These are phyloP conservation scores for Lepidocolaptes lacrymiger DNA, from an alignment of 2,797 vertebrate genomes.

Conservation along the genomic window DNA sequence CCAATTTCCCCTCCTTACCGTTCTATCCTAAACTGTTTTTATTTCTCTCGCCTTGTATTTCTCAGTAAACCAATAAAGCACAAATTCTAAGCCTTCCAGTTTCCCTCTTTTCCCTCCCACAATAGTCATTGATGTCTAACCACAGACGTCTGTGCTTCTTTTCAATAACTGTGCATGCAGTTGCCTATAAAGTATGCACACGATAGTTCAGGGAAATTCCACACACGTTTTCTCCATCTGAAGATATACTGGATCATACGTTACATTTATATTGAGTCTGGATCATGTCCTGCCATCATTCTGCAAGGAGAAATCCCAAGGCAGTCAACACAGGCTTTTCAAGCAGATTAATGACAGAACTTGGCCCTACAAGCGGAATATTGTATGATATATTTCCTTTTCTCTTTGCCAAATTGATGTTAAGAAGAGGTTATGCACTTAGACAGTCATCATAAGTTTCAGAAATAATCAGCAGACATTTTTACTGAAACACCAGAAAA, in stretches of 20 bases:
- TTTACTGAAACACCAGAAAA: slow-evolving; percentile 61
- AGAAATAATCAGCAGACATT: slow-evolving; percentile 64
- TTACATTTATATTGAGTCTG: slow-evolving; percentile 59
- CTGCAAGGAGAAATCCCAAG: slow-evolving; percentile 54
- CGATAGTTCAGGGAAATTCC: slow-evolving; percentile 44
- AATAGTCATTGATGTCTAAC: slow-evolving; percentile 57
- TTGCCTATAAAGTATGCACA: slow-evolving; percentile 55
- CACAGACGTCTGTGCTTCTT: slow-evolving; percentile 63
- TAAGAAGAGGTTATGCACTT: slow-evolving; percentile 56
- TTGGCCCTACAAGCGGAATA: slow-evolving; percentile 54
- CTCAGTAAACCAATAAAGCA: slow-evolving; percentile 54
- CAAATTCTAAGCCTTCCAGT: slow-evolving; percentile 50
- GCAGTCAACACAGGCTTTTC: slow-evolving; percentile 55
- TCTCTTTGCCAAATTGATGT: slow-evolving; percentile 49
- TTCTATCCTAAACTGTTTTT: slow-evolving; percentile 41
- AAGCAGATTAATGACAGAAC: slow-evolving; percentile 59
- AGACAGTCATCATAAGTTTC: slow-evolving; percentile 53
- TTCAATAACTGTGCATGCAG: slow-evolving; percentile 49
- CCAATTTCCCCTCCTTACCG: slow-evolving; percentile 37
- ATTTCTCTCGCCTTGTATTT: slow-evolving; percentile 49
- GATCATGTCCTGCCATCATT: slow-evolving; percentile 58
- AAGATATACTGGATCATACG: slow-evolving; percentile 47
- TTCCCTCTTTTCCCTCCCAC: slow-evolving; percentile 45
- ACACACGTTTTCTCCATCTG: slow-evolving; percentile 59
- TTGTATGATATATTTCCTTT: slow-evolving; percentile 57